These are phyloP conservation scores for Petroica traversi DNA, from an alignment of 2,113 vertebrate species.

Conservation along the genomic window DNA sequence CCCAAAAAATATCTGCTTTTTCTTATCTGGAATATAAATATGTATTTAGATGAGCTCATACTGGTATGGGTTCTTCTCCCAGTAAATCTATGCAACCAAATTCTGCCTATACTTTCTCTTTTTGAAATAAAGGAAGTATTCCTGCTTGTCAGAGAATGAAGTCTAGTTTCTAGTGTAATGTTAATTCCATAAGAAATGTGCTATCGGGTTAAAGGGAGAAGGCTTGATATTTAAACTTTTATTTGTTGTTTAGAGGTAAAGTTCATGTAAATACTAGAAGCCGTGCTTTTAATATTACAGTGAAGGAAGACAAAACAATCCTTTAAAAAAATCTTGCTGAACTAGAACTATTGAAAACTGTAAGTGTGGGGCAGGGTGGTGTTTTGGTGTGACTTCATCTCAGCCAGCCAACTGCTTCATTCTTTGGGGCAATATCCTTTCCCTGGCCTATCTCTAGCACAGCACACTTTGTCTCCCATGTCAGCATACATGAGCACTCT, in stretches of 20 bases:
- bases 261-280: background rate
- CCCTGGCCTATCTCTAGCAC: background rate
- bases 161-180: background rate
- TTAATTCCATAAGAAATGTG: background rate
- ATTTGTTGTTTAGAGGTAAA: background rate
- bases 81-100: background rate
- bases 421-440: rapidly evolving
- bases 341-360: background rate
- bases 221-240: background rate
- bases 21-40: background rate
- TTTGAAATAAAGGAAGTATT: background rate
- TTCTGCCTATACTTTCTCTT: background rate
- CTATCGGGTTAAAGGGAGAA: background rate
- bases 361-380: background rate
- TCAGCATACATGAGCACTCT: background rate
- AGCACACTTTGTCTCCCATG: background rate
- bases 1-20: background rate
- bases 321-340: background rate
- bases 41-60: background rate
- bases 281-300: background rate
- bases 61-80: background rate
- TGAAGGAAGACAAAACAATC: background rate
- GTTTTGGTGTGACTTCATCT: background rate
- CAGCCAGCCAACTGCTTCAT: background rate
- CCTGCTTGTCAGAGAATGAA: background rate